Evolutionary conservation across 2,888 invertebrate species (phyloP), one percentile per base, ranked within the genome.

Genomic region (Lepetodrilus schrolli): DNA sequence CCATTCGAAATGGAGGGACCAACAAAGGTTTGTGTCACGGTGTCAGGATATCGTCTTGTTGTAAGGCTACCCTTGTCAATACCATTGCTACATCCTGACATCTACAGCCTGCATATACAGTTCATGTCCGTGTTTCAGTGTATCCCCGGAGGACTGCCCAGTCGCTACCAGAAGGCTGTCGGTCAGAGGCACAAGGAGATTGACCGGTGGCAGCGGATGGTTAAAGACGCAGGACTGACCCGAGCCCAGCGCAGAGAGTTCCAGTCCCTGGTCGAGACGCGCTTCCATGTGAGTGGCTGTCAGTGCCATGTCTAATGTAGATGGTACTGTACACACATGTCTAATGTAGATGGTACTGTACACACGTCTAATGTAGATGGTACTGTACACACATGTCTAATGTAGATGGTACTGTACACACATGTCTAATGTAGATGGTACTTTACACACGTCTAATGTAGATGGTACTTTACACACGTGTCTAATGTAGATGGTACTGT

Each of bases 1-100:
- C 90, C 90, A 4, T 89, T 90, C 83, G 86, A 88, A 72, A 85
- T 89, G 83, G 88, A 86, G 37, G 86, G 90, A 26, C 51, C 78
- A 30, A 89, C 89, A 7, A 80, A 82, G 69, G 85, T 86, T 70
- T 17, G n/a, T n/a, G n/a, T n/a, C n/a, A n/a, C n/a, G n/a, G n/a
- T n/a, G n/a, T n/a, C n/a, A n/a, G n/a, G n/a, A n/a, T n/a, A n/a
- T n/a, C n/a, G n/a, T n/a, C n/a, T n/a, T n/a, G n/a, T n/a, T n/a
- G n/a, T n/a, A n/a, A n/a, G n/a, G n/a, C n/a, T n/a, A n/a, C n/a
- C n/a, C n/a, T n/a, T n/a, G n/a, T n/a, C n/a, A n/a, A n/a, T n/a
- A n/a, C n/a, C n/a, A n/a, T n/a, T n/a, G n/a, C n/a, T 38, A 38
- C 5, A 38, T 10, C 38, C 38, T 38, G 7, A 38, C 38, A 5